Base-by-base conservation (phyloP, 2,888 invertebrate genomes). In the Standfussiana lucernea region DNA sequence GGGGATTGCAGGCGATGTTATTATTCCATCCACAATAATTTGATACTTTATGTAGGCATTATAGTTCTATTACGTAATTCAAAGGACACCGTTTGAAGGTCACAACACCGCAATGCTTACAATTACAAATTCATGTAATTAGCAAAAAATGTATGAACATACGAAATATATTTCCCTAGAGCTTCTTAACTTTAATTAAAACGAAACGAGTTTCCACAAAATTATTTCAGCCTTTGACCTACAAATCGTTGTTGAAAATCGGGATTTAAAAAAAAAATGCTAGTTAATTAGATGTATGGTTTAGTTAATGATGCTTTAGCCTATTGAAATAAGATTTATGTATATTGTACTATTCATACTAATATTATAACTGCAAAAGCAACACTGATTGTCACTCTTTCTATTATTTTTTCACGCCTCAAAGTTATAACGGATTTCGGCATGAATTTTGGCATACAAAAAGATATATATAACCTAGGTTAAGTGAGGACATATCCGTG, bases 121-220 rank as follows among this genome's bases (percentile, higher is more conserved):
- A n/a, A n/a, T 18, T 62, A 32, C 28, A 64, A 62, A 62, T 75
- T 74, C 50, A n/a, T 65, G 53, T 73, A 42, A 76, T 76, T 83
- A 76, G 50, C 56, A 50, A 84, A 75, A 73, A 72, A 68, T 35
- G 0, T 62, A 67, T 64, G 72, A 74, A 66, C 62, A 40, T 45
- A 71, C 69, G 28, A 79, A 70, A 72, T 72, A 42, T 72, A 83
- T 83, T 83, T 83, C 86, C 86, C 83, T 42, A 50, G 83, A 71
- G 78, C 64, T 53, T 53, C 66, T 77, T 70, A 50, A 66, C 65
- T 82, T 85, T 77, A 73, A 86, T 75, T 79, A 73, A 71, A 72
- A 79, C 47, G 64, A 64, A 80, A 80, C 72, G 74, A 40, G 80
- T 83, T 83, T 37, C 56, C 66, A 72, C 37, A 53, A 79, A 78